A percentile compares a stretch with the other conserved stretches of the same genome.
Conservation (phyloP, 2,113 vertebrate species). For the Pampusana beccarii region DNA sequence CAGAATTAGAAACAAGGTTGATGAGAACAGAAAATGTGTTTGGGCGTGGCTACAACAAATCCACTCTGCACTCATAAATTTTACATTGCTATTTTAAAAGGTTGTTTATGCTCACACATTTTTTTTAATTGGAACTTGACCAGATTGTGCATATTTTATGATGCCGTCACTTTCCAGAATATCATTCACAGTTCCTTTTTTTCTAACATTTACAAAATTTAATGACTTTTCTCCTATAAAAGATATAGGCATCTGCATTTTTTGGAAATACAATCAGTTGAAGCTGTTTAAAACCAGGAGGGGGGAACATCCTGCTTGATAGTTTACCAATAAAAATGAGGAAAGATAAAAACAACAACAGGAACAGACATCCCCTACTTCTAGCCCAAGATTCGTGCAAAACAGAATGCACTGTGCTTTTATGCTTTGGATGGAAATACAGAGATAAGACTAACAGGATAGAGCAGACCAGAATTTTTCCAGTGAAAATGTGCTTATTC, state of each 20-base stretch:
- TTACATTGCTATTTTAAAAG: conserved; percentile 53
- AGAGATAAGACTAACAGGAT: neutral
- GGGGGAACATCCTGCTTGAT: conserved; percentile 28
- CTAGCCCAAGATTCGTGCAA: neutral
- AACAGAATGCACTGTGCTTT: neutral
- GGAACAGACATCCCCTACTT: neutral
- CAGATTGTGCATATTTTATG: conserved; percentile 56
- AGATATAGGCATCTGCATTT: conserved; percentile 44
- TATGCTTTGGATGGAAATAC: neutral
- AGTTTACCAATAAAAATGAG: conserved; percentile 46
- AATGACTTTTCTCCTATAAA: conserved; percentile 55
- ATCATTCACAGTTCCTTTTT: conserved; percentile 44
- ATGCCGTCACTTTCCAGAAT: conserved; percentile 41
- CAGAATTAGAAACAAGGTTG: conserved; percentile 23
- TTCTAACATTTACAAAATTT: conserved; percentile 52
- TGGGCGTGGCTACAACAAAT: conserved; percentile 9
- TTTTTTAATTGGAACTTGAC: conserved; percentile 66
- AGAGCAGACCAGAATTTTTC: neutral
- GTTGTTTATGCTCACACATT: conserved; percentile 60
- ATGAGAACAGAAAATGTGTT: conserved; percentile 33
- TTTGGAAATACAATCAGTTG: conserved; percentile 48
- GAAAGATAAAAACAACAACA: conserved; percentile 16
- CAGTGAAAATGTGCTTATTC: neutral
- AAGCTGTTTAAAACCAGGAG: conserved; percentile 45
- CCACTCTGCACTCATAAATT: neutral